Evolutionary conservation across 1,140 invertebrate species (phyloP), one percentile per base, ranked within the genome.

Genomic region (Drosophila bocki): DNA sequence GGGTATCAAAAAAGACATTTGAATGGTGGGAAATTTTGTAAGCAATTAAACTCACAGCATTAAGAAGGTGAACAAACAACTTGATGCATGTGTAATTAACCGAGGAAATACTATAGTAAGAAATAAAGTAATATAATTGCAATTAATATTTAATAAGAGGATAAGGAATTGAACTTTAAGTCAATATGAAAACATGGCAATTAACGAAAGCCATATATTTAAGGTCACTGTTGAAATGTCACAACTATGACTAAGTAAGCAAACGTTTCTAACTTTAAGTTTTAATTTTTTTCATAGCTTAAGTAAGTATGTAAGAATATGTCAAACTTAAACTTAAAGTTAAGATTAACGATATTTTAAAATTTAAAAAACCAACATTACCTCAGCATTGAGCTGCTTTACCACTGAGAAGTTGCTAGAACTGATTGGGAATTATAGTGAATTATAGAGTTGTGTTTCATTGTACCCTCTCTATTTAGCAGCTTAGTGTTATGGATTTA

Each of bases 41-140:
- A 39, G 44, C 70, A 72, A 72, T 71, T 72, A 72, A 70, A 71
- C 42, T 47, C 69, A 68, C 39, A 53, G 35, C 41, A 51, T 72
- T 72, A 72, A 72, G 67, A 45, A 50, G 67, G n/a, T 58, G 44
- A 59, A 72, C 68, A 71, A 71, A 71, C 63, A 56, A 57, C 69
- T 51, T 17, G 50, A 51, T 71, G 44, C 32, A 54, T 22, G 62
- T 53, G 22, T 26, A 70, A 42, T 42, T 48, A 15, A 22, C 13
- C 3, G 4, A 22, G 60, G 22, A 26, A 47, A 35, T 62, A 22
- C 22, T 22, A 3, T 26, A 26, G 13, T 48, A 26, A 26, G 3
- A 47, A 48, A 26, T 15, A 15, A 8, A n/a, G 5, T 7, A 13
- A 39, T 6, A 17, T 22, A 8, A 22, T 8, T 19, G 7, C 6